Conservation (phyloP, 1,140 invertebrate species). For the Babylonia areolata region DNA sequence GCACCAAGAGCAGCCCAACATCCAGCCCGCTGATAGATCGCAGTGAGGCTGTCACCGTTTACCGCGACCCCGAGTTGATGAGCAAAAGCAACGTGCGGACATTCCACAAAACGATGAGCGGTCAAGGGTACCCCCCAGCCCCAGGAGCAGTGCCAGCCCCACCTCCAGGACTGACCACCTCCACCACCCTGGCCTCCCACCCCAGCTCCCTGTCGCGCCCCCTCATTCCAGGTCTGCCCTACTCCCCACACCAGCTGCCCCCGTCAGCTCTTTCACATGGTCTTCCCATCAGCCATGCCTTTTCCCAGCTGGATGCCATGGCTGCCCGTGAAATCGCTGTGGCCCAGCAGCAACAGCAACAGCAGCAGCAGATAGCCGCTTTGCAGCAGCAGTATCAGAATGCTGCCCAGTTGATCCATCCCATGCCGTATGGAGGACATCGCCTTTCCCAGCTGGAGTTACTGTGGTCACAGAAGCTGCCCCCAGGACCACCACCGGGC, state of each 20-base stretch:
- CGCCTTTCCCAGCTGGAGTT: constrained; percentile 53
- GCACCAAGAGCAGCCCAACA: constrained; percentile 65
- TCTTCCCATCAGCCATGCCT: constrained; percentile 56
- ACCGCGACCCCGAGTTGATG: constrained; percentile 74
- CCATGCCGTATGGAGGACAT: constrained; percentile 46
- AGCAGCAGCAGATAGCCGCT: constrained; percentile 57
- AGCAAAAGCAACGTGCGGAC: constrained; percentile 72
- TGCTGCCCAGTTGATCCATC: constrained; percentile 50
- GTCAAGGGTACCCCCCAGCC: constrained; percentile 33
- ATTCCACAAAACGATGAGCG: constrained; percentile 45
- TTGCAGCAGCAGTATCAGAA: constrained; percentile 64
- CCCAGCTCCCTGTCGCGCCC: constrained; percentile 31
- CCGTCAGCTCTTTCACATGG: constrained; percentile 44
- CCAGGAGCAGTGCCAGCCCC: constrained; percentile 39
- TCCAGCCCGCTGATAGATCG: constrained; percentile 73
- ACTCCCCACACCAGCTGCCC: constrained; percentile 57
- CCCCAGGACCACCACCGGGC: constrained; percentile 67
- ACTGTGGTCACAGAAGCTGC: constrained; percentile 75
- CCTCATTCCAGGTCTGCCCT: constrained; percentile 49
- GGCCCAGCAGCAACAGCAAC: constrained; percentile 54
- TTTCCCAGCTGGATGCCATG: constrained; percentile 53
- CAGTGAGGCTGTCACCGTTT: constrained; percentile 68
- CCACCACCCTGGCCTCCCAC: constrained; percentile 37
- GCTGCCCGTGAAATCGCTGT: constrained; percentile 32
- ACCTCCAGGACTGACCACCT: constrained; percentile 26